Percentiles rank a stretch among this genome's conserved stretches.
phyloP scores from a whole-genome alignment of 2,888 invertebrate species.

The Heliconius erato region DNA sequence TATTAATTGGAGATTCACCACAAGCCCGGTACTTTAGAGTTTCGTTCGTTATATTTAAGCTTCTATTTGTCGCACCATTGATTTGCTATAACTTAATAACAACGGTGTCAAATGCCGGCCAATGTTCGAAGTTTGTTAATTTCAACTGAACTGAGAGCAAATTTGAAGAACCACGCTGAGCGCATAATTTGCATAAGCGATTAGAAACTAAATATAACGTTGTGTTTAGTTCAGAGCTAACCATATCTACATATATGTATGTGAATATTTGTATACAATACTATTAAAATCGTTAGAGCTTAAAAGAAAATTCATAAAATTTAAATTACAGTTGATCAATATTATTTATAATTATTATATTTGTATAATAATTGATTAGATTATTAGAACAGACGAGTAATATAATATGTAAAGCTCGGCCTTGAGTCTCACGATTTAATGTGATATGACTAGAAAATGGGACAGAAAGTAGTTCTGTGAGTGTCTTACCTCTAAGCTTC shows the following conservation, averaged over 20 bases:
- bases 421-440: too few relatives aligned
- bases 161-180: constrained; percentile 41
- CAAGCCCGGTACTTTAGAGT: constrained; percentile 63
- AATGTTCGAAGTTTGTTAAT: constrained; percentile 50
- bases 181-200: constrained; percentile 45
- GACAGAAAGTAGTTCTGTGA: too few relatives aligned
- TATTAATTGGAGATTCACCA: constrained; percentile 72
- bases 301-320: too few relatives aligned
- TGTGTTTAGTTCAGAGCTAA: constrained; percentile 15
- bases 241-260: background rate
- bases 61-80: constrained; percentile 72
- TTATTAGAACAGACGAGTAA: too few relatives aligned
- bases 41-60: constrained; percentile 71
- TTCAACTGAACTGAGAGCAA: constrained; percentile 42
- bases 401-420: too few relatives aligned
- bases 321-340: too few relatives aligned
- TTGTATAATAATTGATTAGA: background rate
- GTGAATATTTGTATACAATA: background rate
- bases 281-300: too few relatives aligned
- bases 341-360: background rate
- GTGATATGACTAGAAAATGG: too few relatives aligned
- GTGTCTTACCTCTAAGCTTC: too few relatives aligned
- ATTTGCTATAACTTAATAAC: constrained; percentile 67
- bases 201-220: constrained; percentile 14
- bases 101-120: constrained; percentile 53